Evolutionary conservation across 2,113 vertebrate species (phyloP).

Genomic region (Chaenogobius annularis): DNA sequence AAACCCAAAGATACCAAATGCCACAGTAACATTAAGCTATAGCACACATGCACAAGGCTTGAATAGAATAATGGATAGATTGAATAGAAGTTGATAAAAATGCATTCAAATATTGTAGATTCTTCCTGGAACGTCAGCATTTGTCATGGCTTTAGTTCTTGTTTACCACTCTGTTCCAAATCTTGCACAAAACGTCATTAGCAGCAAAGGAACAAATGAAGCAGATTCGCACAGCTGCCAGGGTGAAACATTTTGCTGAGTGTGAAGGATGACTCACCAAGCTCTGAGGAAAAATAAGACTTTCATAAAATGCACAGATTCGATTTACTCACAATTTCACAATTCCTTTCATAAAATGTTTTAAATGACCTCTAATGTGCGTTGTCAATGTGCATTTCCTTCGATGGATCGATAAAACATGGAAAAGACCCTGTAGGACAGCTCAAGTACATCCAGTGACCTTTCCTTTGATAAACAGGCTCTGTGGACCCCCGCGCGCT

Average conservation of each 20-base stretch:
- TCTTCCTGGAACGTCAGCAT: not conserved
- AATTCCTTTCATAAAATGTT: conserved; percentile 1
- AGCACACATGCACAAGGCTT: not conserved
- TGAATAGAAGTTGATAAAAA: not conserved
- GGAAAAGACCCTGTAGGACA: conserved; percentile 66
- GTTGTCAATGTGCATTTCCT: conserved; percentile 51
- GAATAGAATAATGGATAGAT: too few relatives aligned
- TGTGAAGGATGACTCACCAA: conserved; percentile 44
- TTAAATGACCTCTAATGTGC: conserved; percentile 6
- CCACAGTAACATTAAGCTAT: not conserved
- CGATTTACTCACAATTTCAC: conserved; percentile 32
- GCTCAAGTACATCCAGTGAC: conserved; percentile 66
- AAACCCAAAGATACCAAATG: not conserved
- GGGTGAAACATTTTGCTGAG: conserved; percentile 41
- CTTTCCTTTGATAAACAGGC: conserved; percentile 73
- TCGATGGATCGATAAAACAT: conserved; percentile 68
- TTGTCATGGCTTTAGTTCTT: conserved; percentile 2
- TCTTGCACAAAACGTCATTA: conserved; percentile 14
- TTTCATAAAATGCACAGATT: conserved; percentile 16
- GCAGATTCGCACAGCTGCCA: conserved; percentile 44
- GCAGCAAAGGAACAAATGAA: conserved; percentile 24
- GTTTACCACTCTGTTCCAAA: conserved; percentile 12
- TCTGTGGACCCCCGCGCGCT: conserved; percentile 52
- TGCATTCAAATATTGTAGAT: not conserved
- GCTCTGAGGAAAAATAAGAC: conserved; percentile 6